Base-by-base conservation (phyloP, 2,113 vertebrate species). In the Burhinus bistriatus region DNA sequence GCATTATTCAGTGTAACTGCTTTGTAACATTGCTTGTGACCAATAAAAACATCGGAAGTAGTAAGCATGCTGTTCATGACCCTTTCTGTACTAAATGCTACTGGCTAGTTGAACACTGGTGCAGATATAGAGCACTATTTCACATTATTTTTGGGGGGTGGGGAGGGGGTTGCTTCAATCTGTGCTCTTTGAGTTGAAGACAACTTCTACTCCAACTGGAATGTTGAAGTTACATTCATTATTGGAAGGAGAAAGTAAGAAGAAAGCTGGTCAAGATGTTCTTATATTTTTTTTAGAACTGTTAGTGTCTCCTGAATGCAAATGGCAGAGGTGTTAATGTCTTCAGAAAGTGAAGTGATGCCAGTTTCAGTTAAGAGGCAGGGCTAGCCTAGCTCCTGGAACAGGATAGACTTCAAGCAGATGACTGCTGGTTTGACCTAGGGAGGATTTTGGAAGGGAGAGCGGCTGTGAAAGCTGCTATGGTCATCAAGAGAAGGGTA, bases 1-100 rank as follows among this genome's bases (percentile, higher is more conserved):
- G 66, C 87, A 83, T 93, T 91, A 93, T 87, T 96, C 87, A 86
- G 26, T 91, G 72, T 96, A 95, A 93, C 80, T 90, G 88, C 83
- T 92, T 90, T 91, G 66, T 85, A 94, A 83, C 23, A 9, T 87
- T 77, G 78, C 92, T 81, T 80, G 61, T 91, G 94, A 87, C 93
- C 75, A 97, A 95, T 96, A 97, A 93, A 96, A 58, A n/a, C n/a
- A 44, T 83, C 61, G 49, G 44, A 68, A 90, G 42, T 57, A 34
- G 9, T 57, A 5, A 34, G 7, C 54, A 3, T 19, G 34, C 38
- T 92, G 4, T 58, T 80, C 11, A 4, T 83, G 62, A 71, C 45
- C 21, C 22, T 77, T 93, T 80, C n/a, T 93, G 20, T 65, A 59
- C 27, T 20, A 82, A 92, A 47, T 81, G 19, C 81, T 71, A 11